Conservation (phyloP, 2,797 vertebrate species). For the Mastacembelus armatus region DNA sequence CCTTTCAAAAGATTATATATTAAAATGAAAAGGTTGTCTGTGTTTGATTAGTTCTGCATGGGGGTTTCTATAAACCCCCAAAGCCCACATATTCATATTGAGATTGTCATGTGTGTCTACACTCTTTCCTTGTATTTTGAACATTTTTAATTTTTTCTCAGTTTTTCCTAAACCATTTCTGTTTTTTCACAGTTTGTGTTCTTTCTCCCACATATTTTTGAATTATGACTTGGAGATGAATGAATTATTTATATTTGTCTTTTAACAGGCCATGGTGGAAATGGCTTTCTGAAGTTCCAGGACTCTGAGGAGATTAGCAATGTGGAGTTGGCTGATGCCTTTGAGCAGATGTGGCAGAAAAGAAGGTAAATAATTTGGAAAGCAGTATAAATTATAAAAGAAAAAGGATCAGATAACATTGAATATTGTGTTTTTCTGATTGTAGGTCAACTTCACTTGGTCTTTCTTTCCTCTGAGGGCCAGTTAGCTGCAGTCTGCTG, state of each 20-base stretch:
- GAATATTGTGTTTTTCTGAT: not conserved
- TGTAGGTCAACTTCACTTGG: not conserved
- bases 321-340: constrained; percentile 96
- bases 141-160: not conserved
- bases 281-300: constrained; percentile 98
- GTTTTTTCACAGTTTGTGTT: not conserved
- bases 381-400: not conserved
- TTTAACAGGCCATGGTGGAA: constrained; percentile 93
- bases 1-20: too few species aligned
- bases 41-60: too few species aligned
- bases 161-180: not conserved
- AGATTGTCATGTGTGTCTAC: not conserved
- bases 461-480: not conserved
- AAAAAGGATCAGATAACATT: too few species aligned
- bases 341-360: constrained; percentile 99
- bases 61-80: too few species aligned
- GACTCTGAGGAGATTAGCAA: constrained; percentile 99
- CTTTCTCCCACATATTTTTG: constrained; percentile 11
- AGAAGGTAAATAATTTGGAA: constrained; percentile 84
- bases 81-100: not conserved
- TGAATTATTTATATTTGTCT: constrained; percentile 28
- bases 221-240: constrained; percentile 15
- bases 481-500: not conserved
- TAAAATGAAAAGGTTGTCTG: too few species aligned
- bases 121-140: not conserved